phyloP scores from a whole-genome alignment of 2,888 invertebrate genomes.

The Drosophila antonietae region DNA sequence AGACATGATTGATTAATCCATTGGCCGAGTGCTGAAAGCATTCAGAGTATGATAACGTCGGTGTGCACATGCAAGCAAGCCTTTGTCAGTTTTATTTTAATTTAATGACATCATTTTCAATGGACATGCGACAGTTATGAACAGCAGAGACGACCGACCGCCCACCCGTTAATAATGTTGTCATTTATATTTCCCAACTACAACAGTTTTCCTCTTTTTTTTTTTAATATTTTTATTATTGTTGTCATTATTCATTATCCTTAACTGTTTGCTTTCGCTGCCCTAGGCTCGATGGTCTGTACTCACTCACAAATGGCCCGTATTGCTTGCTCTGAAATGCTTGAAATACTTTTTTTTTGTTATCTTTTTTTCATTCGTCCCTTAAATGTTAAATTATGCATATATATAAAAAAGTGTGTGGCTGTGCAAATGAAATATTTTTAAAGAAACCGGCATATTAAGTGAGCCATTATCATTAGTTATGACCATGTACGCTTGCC shows the following conservation, averaged over 20 bases:
- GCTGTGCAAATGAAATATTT: conserved; percentile 51
- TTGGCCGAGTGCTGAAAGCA: not conserved
- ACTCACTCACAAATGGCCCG: conserved; percentile 11
- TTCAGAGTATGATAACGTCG: conserved; percentile 17
- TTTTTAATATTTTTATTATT: conserved; percentile 30
- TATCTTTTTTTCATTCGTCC: conserved; percentile 20
- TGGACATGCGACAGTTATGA: conserved; percentile 52
- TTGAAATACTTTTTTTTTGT: conserved; percentile 41
- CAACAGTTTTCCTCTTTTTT: conserved; percentile 33
- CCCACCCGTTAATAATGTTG: conserved; percentile 64
- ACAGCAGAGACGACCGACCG: conserved; percentile 20
- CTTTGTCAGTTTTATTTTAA: conserved; percentile 41
- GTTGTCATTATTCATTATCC: conserved; percentile 65
- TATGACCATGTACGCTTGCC: conserved; percentile 38
- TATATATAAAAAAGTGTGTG: conserved; percentile 28
- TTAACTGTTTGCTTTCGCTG: conserved; percentile 39
- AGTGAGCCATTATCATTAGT: conserved; percentile 68
- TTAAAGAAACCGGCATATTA: conserved; percentile 51
- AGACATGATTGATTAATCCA: conserved; percentile 19
- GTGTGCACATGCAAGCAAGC: conserved; percentile 10
- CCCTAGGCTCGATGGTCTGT: conserved; percentile 13
- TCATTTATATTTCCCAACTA: conserved; percentile 60
- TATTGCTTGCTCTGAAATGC: conserved; percentile 38
- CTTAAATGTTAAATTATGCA: conserved; percentile 26
- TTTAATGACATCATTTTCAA: conserved; percentile 64